Percentiles rank a stretch among this genome's conserved stretches.
Evolutionary conservation across 1,140 invertebrate species (phyloP).

Genomic region (Limonius californicus): DNA sequence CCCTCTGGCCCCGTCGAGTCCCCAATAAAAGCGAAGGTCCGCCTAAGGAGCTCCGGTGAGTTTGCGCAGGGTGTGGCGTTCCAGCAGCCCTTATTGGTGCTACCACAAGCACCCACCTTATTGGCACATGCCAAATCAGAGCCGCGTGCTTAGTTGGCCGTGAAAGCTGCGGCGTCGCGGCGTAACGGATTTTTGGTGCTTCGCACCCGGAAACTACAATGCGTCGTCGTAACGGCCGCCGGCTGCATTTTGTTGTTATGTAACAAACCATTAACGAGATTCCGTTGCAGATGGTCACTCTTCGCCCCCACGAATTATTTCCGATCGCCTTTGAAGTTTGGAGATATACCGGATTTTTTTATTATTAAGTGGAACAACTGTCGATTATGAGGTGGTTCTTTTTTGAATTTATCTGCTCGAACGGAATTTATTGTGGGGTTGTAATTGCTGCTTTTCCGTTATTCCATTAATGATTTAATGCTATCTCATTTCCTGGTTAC

Average conservation of each 20-base stretch:
- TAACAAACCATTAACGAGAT: conserved; percentile 35
- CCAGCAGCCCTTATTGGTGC: conserved; percentile 31
- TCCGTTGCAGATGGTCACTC: conserved; percentile 34
- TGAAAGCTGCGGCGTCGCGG: conserved; percentile 22
- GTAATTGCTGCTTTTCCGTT: conserved; percentile 20
- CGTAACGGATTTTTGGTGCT: conserved; percentile 40
- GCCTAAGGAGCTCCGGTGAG: conserved; percentile 30
- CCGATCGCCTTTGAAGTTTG: background rate
- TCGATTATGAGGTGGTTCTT: background rate
- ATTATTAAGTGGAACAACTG: background rate
- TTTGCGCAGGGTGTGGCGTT: conserved; percentile 38
- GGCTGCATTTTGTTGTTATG: conserved; percentile 21
- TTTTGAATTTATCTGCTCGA: background rate
- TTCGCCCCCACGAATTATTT: conserved; percentile 27
- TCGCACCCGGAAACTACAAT: conserved; percentile 7
- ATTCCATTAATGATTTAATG: conserved; percentile 18
- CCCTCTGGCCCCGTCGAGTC: conserved; percentile 30
- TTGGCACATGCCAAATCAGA: conserved; percentile 36
- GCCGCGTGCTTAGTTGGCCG: conserved; percentile 26
- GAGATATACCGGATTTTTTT: conserved; percentile 14
- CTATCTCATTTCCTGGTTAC: conserved; percentile 15
- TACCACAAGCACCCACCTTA: conserved; percentile 17
- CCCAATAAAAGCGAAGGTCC: conserved; percentile 34
- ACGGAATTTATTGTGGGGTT: background rate
- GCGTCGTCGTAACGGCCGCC: conserved; percentile 8